phyloP scores from a whole-genome alignment of 1,140 invertebrate species.

The Sarcophaga bullata region DNA sequence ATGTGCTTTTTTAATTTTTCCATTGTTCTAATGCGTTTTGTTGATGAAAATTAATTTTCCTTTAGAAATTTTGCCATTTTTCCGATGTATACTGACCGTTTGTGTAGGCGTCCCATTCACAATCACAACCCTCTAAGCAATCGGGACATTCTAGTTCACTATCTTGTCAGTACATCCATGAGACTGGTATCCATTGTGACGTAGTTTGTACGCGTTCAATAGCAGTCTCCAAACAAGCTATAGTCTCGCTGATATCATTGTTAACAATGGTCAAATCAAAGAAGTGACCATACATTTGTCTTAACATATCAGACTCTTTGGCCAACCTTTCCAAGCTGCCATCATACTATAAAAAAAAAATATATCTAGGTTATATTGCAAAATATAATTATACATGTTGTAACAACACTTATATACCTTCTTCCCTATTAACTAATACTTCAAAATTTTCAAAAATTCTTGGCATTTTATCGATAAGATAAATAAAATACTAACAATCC shows the following conservation, averaged over 20 bases:
- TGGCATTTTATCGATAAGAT: too few relatives aligned
- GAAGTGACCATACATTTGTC: conserved; percentile 96
- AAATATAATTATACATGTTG: too few relatives aligned
- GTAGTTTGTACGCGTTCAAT: conserved; percentile 90
- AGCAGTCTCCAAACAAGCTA: conserved; percentile 87
- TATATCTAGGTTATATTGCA: too few relatives aligned
- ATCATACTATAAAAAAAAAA: conserved; percentile 81
- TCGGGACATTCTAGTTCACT: conserved; percentile 65
- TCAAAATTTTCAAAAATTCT: too few relatives aligned
- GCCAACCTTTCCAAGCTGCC: conserved; percentile 94
- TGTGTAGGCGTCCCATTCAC: conserved; percentile 64
- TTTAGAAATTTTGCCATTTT: conserved; percentile 48
- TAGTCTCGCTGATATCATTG: conserved; percentile 99
- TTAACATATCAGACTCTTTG: conserved; percentile 94
- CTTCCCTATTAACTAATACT: too few relatives aligned
- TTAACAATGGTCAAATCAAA: conserved; percentile 99
- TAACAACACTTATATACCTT: too few relatives aligned
- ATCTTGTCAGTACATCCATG: conserved; percentile 91
- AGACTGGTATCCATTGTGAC: conserved; percentile 95
- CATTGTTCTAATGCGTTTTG: conserved; percentile 25
- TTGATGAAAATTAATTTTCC: neutral
- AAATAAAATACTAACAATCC: too few relatives aligned
- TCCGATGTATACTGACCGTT: conserved; percentile 49
- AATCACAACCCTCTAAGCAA: conserved; percentile 64
- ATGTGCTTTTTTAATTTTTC: conserved; percentile 32